Conservation (phyloP, 2,113 vertebrate genomes). For the Mesocricetus auratus region DNA sequence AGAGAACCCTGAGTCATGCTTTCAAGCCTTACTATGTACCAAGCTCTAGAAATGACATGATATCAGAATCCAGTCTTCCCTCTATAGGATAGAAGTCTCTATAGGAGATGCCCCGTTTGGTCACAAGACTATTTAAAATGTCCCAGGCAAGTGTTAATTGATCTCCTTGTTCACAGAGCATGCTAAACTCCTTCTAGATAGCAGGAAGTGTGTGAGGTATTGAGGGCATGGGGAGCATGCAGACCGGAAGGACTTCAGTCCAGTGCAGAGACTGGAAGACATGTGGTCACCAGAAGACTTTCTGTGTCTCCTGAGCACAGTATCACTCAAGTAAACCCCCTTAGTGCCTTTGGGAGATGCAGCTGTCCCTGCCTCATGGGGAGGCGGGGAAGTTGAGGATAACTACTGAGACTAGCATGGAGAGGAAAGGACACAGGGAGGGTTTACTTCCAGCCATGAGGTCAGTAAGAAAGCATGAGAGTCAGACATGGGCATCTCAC, state of each 20-base stretch:
- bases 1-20: not conserved
- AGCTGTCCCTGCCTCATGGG: not conserved
- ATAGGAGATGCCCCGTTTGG: too few species aligned
- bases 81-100: not conserved
- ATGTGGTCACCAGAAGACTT: conserved; percentile 8
- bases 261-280: not conserved
- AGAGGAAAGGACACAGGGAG: not conserved
- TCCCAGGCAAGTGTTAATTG: not conserved
- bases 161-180: not conserved
- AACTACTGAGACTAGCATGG: not conserved
- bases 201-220: not conserved
- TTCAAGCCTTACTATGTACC: not conserved
- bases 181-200: not conserved
- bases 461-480: not conserved
- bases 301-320: not conserved
- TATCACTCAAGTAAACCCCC: not conserved
- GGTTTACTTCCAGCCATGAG: not conserved
- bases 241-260: not conserved
- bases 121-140: not conserved
- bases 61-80: not conserved
- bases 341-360: not conserved
- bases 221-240: not conserved
- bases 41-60: not conserved
- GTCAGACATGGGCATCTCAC: not conserved
- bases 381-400: not conserved